Base-by-base conservation (phyloP, 2,888 invertebrate species). In the Drosophila neonasuta region DNA sequence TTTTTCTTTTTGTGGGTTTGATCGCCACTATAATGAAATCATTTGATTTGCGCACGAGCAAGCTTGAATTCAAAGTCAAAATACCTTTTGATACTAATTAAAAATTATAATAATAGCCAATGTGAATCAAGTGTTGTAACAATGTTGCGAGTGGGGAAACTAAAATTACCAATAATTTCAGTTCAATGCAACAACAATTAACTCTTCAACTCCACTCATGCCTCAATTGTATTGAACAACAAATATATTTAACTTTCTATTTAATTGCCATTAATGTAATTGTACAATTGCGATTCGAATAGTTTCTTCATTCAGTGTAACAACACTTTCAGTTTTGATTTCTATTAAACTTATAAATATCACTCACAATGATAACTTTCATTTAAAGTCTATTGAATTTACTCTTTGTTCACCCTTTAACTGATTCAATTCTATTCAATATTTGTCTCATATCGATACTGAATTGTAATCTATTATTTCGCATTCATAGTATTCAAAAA, bases 11-110 rank as follows among this genome's bases (percentile, higher is more conserved):
- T 59, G 50, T 50, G 49, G 8, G 13, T 58, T 65, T 20, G 58
- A 58, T 51, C 71, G 58, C 54, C 60, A 66, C 58, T 64, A 57
- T 72, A 72, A 70, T 73, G 46, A 65, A 76, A 77, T 77, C 65
- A 61, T 45, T 74, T 44, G 54, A 68, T 68, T 61, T 61, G 69
- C 45, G 42, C 79, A 78, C 74, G 61, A 77, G 45, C 71, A 20
- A 49, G 24, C 29, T 44, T 29, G 11, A 30, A 49, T 36, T 39
- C 49, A 57, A 52, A 65, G 34, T 6, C 39, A 58, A 69, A 51
- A 46, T 42, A 32, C 30, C 15, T 57, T 58, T 51, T 29, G 15
- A 15, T 52, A 56, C 41, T 54, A 46, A 60, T 60, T 60, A 48
- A 60, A 50, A 64, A 42, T 52, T 41, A 75, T 13, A 45, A 59